Conservation (phyloP, 2,113 vertebrate genomes). For the rat (Rattus norvegicus) region GRCr8 NC_086023.1:147932001-147932500, state of each 20-base stretch:
- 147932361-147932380: background rate
- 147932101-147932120: slow-evolving; percentile 70
- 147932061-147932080: slow-evolving; percentile 63
- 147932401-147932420: background rate
- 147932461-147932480: background rate
- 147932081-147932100: slow-evolving; percentile 65
- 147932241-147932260: background rate
- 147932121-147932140: background rate
- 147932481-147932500: background rate
- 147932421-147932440: background rate
- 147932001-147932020: slow-evolving; percentile 13
- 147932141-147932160: slow-evolving; percentile 17
- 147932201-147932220: background rate
- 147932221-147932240: background rate
- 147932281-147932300: background rate
- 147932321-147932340: background rate
- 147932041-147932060: slow-evolving; percentile 64
- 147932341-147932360: background rate
- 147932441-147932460: too few species aligned
- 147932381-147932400: background rate
- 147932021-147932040: slow-evolving; percentile 66
- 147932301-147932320: background rate
- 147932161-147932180: slow-evolving; percentile 40
- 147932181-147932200: slow-evolving; percentile 26
- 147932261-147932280: background rate